Conservation (phyloP, 2,113 vertebrate genomes). For the Campylorhamphus procurvoides region DNA sequence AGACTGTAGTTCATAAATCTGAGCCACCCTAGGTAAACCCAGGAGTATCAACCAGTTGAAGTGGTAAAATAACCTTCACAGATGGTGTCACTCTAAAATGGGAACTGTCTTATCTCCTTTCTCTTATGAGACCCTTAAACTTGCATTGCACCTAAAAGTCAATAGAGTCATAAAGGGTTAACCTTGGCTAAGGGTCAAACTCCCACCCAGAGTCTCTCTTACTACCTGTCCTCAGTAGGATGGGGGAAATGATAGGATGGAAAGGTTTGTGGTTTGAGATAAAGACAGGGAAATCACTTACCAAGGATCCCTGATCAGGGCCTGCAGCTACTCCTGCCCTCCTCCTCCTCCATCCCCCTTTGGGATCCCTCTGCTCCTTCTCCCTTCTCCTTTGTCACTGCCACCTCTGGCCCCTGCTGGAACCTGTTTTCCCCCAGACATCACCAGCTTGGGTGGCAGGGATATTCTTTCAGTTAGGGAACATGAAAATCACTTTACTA, state of each 20-base stretch:
- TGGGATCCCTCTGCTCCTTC: neutral
- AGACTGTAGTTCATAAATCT: neutral
- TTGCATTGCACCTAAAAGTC: neutral
- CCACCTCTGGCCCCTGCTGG: neutral
- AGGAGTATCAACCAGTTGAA: neutral
- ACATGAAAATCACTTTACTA: neutral
- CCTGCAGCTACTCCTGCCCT: neutral
- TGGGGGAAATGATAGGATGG: accelerated
- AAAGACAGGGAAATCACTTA: neutral
- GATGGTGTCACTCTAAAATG: neutral
- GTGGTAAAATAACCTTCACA: neutral
- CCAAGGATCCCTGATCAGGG: neutral
- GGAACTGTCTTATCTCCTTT: neutral
- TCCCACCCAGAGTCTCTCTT: neutral
- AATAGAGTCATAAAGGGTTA: neutral
- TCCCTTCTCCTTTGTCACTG: neutral
- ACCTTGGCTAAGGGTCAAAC: neutral
- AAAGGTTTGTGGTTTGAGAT: neutral
- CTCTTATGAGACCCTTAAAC: neutral
- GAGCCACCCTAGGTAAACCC: neutral
- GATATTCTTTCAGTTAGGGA: neutral
- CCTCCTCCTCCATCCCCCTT: accelerated
- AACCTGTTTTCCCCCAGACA: accelerated
- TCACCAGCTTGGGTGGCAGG: neutral
- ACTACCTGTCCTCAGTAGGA: neutral